A percentile compares a stretch with the other conserved stretches of the same genome.
Evolutionary conservation across 1,140 invertebrate genomes (phyloP).

Genomic region (Drosophila setifemur): DNA sequence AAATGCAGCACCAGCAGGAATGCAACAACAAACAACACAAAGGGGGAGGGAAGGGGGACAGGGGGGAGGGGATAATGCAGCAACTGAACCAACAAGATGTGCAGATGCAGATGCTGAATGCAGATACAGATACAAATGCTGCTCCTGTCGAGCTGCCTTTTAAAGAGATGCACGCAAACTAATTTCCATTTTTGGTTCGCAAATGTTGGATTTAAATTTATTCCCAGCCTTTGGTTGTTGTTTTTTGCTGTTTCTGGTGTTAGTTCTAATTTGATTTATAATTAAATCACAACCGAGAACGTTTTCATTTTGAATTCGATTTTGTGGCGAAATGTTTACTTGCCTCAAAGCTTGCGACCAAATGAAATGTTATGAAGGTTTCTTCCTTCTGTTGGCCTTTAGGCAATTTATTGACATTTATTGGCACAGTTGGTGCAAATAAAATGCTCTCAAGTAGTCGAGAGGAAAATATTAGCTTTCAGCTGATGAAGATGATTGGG

Average conservation of each 20-base stretch:
- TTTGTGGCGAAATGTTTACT: conserved; percentile 48
- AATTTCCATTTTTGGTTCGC: conserved; percentile 26
- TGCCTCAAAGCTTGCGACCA: not conserved
- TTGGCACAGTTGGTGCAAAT: conserved; percentile 4
- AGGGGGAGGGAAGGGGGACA: not conserved
- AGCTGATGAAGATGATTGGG: too few relatives aligned
- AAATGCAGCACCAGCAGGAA: conserved; percentile 3
- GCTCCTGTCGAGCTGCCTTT: too few relatives aligned
- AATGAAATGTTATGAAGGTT: conserved; percentile 29
- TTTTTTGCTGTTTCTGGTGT: not conserved
- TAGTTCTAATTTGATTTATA: conserved; percentile 25
- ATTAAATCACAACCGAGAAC: conserved; percentile 27
- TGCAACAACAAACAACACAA: not conserved
- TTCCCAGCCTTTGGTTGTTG: not conserved
- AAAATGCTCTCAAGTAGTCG: too few relatives aligned
- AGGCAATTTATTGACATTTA: not conserved
- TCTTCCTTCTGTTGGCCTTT: not conserved
- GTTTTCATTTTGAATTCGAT: conserved; percentile 24
- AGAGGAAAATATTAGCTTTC: too few relatives aligned
- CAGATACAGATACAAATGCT: conserved; percentile 14
- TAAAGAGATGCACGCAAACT: not conserved
- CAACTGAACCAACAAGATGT: conserved; percentile 37
- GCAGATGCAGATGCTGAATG: conserved; percentile 32
- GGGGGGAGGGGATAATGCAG: not conserved
- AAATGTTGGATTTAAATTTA: too few relatives aligned